Conservation (phyloP, 2,797 vertebrate species). For the Sarcophilus harrisii region DNA sequence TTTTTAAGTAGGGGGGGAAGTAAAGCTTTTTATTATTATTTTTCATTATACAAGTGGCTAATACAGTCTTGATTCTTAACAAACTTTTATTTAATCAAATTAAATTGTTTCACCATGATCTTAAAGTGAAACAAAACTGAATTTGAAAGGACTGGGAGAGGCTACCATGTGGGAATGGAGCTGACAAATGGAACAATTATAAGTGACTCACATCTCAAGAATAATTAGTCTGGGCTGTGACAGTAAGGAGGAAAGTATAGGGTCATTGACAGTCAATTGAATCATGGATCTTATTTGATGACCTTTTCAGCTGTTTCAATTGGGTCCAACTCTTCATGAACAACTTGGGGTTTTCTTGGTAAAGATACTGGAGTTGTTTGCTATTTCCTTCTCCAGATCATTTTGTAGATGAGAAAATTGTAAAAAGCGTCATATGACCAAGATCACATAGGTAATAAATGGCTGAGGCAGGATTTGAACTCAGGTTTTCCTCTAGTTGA, state of each 20-base stretch:
- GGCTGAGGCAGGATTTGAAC: background rate
- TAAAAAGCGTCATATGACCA: background rate
- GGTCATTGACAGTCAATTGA: background rate
- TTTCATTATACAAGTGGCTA: background rate
- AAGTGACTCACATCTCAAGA: background rate
- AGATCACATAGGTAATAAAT: background rate
- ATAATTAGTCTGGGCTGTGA: background rate
- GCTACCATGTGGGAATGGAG: background rate
- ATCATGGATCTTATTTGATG: background rate
- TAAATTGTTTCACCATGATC: background rate
- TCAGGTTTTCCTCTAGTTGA: background rate
- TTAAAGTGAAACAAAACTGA: background rate
- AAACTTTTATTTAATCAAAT: background rate
- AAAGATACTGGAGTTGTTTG: background rate
- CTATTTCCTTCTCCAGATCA: background rate
- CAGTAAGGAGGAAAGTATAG: background rate
- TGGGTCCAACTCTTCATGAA: background rate
- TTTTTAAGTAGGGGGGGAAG: no score
- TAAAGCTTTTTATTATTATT: background rate
- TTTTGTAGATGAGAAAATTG: background rate
- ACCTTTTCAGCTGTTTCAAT: background rate
- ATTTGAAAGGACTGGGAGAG: background rate
- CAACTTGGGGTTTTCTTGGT: background rate
- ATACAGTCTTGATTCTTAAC: background rate
- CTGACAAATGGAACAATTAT: background rate